Evolutionary conservation across 2,888 invertebrate genomes (phyloP).

Genomic region (Pyrocoelia pectoralis): DNA sequence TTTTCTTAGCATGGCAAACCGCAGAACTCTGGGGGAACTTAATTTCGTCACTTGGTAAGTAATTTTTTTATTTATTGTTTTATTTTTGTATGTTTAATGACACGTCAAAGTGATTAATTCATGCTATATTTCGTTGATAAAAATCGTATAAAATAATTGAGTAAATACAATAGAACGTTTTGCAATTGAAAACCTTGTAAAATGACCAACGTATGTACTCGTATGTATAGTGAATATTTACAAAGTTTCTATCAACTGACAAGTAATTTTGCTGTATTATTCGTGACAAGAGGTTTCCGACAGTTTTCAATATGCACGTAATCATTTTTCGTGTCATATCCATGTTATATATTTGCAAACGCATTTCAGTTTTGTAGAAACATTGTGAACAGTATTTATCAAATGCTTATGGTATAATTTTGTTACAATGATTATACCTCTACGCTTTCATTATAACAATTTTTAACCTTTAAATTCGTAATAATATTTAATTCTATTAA

Average conservation of each 20-base stretch:
- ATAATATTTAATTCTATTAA: no score
- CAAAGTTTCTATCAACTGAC: background rate
- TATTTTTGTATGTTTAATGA: background rate
- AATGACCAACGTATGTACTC: background rate
- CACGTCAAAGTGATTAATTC: background rate
- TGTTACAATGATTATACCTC: no score
- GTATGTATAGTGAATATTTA: no score
- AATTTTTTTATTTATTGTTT: conserved; percentile 10
- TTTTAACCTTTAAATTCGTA: no score
- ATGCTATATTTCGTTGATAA: background rate
- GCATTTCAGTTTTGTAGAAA: background rate
- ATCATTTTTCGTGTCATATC: background rate
- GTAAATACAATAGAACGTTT: background rate
- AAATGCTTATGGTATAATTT: no score
- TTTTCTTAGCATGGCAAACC: conserved; percentile 97
- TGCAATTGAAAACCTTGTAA: conserved; percentile 3
- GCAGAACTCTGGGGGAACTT: conserved; percentile 97
- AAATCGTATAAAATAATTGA: background rate
- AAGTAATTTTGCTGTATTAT: background rate
- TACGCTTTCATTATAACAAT: no score
- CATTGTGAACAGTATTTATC: no score
- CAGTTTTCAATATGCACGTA: background rate
- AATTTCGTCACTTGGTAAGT: conserved; percentile 89
- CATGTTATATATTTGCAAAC: background rate
- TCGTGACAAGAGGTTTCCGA: background rate